A percentile compares a stretch with the other conserved stretches of the same genome.
Conservation (phyloP, 2,888 invertebrate species). For the Drosophila barbarae region DNA sequence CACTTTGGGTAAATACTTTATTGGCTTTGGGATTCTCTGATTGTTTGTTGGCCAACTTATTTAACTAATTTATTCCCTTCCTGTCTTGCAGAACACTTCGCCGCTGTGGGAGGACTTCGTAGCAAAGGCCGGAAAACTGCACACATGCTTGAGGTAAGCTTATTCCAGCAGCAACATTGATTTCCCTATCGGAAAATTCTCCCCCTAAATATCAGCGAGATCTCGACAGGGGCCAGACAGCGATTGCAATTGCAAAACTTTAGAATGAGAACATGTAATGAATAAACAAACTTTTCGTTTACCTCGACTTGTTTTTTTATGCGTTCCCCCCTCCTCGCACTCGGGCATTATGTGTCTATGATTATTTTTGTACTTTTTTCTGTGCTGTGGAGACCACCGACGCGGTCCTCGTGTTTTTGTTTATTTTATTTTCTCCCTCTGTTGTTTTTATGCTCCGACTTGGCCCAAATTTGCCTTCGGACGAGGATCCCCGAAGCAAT, state of each 20-base stretch:
- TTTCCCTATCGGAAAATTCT: constrained; percentile 9
- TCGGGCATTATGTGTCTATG: constrained; percentile 21
- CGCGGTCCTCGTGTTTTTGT: constrained; percentile 50
- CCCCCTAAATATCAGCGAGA: background rate
- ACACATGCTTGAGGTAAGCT: constrained; percentile 94
- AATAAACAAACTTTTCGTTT: constrained; percentile 44
- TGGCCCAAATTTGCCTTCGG: constrained; percentile 56
- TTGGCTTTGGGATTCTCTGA: constrained; percentile 11
- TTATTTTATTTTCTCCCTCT: constrained; percentile 43
- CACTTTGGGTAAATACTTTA: constrained; percentile 20
- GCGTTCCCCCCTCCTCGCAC: constrained; percentile 48
- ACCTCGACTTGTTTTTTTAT: constrained; percentile 39
- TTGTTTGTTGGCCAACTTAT: constrained; percentile 28
- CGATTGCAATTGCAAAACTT: constrained; percentile 42
- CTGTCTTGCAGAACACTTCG: constrained; percentile 88
- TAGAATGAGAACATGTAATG: constrained; percentile 33
- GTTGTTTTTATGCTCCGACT: constrained; percentile 57
- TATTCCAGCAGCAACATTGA: constrained; percentile 4
- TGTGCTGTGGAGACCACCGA: constrained; percentile 47
- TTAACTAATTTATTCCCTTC: constrained; percentile 12
- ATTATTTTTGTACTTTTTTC: constrained; percentile 31
- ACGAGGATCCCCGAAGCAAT: constrained; percentile 49
- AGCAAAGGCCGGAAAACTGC: constrained; percentile 95
- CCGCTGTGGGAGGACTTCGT: constrained; percentile 97
- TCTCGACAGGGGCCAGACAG: constrained; percentile 4